phyloP scores from a whole-genome alignment of 2,113 vertebrate species.

The Aphelocoma coerulescens region DNA sequence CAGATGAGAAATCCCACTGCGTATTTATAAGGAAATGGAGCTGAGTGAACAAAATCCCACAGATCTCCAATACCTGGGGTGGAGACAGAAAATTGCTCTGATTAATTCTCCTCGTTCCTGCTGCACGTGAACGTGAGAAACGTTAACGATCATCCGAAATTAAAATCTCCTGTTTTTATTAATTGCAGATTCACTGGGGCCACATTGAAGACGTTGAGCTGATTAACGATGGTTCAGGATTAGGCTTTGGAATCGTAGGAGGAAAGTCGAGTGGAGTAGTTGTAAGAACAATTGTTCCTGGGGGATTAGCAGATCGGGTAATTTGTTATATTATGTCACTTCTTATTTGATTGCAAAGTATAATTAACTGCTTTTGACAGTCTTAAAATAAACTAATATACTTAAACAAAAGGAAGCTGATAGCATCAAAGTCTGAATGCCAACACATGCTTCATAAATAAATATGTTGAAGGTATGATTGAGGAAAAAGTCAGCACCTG shows the following conservation, averaged over 20 bases:
- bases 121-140: background rate
- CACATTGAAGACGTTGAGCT: slow-evolving; percentile 90
- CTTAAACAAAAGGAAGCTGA: slow-evolving; percentile 44
- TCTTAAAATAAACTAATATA: slow-evolving; percentile 45
- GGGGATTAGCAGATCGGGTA: slow-evolving; percentile 89
- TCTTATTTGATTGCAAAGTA: slow-evolving; percentile 32
- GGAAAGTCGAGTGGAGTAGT: slow-evolving; percentile 88
- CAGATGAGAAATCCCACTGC: slow-evolving; percentile 25
- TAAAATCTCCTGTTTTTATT: slow-evolving; percentile 31
- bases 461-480: background rate
- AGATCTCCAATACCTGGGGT: background rate
- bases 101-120: background rate
- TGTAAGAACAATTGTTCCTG: slow-evolving; percentile 88
- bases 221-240: slow-evolving; percentile 90
- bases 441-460: background rate
- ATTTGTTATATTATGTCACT: slow-evolving; percentile 62
- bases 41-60: slow-evolving; percentile 7
- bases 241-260: slow-evolving; percentile 97
- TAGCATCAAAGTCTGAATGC: slow-evolving; percentile 42
- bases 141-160: background rate
- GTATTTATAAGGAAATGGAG: background rate
- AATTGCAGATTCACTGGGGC: slow-evolving; percentile 83
- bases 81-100: background rate
- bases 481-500: slow-evolving; percentile 24
- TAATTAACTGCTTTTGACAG: slow-evolving; percentile 49